Evolutionary conservation across 2,888 invertebrate genomes (phyloP), one percentile per base, ranked within the genome.

Genomic region (Pterostichus niger): DNA sequence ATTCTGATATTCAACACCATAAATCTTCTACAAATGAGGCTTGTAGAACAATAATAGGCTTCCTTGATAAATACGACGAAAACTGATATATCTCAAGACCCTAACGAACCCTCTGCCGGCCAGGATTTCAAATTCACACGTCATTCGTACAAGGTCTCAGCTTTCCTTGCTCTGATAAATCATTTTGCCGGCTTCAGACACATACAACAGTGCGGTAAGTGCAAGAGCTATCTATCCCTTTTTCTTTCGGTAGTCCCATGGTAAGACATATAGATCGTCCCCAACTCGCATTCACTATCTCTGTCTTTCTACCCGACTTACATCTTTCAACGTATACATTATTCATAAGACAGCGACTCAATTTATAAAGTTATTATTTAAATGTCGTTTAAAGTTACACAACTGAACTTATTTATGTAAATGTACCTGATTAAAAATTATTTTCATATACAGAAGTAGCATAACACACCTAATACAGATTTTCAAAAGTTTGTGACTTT

Each of bases 311-410:
- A 73, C 46, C 17, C 13, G 54, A 54, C 79, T 61, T 49, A 79
- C 64, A 46, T 76, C 17, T 54, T 76, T 54, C 49, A 61, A 31
- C 61, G 7, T 13, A 79, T 79, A 17, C 61, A 79, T 79, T 64
- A 79, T 79, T 79, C 79, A 79, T 79, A 64, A 64, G 49, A 49
- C 49, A 61, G 10, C 64, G 24, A 61, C 61, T 81, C 71, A 81
- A 81, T 81, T 81, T 81, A 81, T 81, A 81, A 81, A 71, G 56
- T 81, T 81, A 81, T 81, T 81, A 81, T 81, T 81, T 81, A 81
- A 81, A 81, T 81, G 71, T 68, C 81, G 71, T 40, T 56, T 33
- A 56, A 54, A 81, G 52, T 81, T 81, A 81, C 71, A 40, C 17
- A 17, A 54, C 54, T 31, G 10, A 33, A 64, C 40, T 80, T 44